Conservation (phyloP, 2,113 vertebrate genomes). For the Corythornis madagascariensis region DNA sequence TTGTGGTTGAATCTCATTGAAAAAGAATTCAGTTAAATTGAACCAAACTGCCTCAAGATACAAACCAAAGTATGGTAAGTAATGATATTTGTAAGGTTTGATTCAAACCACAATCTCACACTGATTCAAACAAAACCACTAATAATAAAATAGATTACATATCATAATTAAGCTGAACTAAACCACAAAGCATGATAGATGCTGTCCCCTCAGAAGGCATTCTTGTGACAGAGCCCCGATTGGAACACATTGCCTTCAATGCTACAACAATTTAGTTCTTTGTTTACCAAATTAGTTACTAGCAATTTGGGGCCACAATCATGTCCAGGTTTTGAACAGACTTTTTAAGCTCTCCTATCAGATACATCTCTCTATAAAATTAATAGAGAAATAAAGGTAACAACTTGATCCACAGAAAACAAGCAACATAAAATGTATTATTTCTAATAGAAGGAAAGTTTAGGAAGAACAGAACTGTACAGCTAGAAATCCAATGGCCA, state of each 20-base stretch:
- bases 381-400: background rate
- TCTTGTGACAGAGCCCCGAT: background rate
- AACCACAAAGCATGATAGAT: background rate
- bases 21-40: background rate
- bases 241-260: background rate
- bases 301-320: background rate
- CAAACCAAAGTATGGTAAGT: background rate
- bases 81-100: background rate
- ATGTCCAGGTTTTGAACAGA: background rate
- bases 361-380: background rate
- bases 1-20: background rate
- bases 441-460: background rate
- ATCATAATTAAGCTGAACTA: background rate
- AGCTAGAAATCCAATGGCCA: background rate
- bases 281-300: background rate
- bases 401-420: background rate
- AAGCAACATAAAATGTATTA: background rate
- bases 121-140: background rate
- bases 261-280: background rate
- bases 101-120: background rate
- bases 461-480: background rate
- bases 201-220: background rate
- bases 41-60: background rate
- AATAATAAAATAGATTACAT: background rate
- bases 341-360: background rate